Evolutionary conservation across 2,797 vertebrate genomes (phyloP).

Genomic region (Hoplostethus mediterraneus): DNA sequence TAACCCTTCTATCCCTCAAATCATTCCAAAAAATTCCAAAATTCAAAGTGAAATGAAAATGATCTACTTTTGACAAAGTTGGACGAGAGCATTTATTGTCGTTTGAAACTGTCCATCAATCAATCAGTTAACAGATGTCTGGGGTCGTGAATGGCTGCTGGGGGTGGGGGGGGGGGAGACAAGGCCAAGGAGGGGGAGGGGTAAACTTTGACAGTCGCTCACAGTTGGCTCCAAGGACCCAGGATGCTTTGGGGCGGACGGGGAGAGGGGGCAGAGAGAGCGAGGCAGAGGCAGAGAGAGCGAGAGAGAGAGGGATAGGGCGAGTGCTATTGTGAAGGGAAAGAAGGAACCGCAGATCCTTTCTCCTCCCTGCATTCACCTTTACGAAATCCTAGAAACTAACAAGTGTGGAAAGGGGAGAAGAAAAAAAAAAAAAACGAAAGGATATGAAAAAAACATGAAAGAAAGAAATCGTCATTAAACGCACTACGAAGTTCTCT

Average conservation of each 20-base stretch:
- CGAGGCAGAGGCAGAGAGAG: conserved; percentile 63
- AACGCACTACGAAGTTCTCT: conserved; percentile 75
- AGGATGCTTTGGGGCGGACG: conserved; percentile 74
- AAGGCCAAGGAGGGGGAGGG: conserved; percentile 50
- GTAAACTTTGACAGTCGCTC: conserved; percentile 81
- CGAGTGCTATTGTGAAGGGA: conserved; percentile 62
- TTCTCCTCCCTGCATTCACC: conserved; percentile 63
- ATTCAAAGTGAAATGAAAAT: too few relatives aligned
- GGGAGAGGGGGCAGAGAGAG: conserved; percentile 70
- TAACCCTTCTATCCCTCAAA: conserved; percentile 48
- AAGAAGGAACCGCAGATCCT: conserved; percentile 63
- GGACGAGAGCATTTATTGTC: conserved; percentile 46
- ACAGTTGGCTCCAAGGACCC: conserved; percentile 85
- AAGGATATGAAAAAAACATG: conserved; percentile 76
- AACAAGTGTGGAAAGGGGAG: conserved; percentile 47
- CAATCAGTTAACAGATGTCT: conserved; percentile 65
- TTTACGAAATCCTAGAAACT: conserved; percentile 46
- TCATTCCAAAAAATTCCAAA: background rate
- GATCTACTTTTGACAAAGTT: conserved; percentile 37
- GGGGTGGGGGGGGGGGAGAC: conserved; percentile 15
- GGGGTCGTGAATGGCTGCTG: conserved; percentile 10
- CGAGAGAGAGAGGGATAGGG: conserved; percentile 52
- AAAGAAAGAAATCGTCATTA: conserved; percentile 78
- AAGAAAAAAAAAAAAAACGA: conserved; percentile 45
- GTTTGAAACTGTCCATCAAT: conserved; percentile 54